phyloP scores from a whole-genome alignment of 2,113 vertebrate species.

The Muntiacus reevesi region DNA sequence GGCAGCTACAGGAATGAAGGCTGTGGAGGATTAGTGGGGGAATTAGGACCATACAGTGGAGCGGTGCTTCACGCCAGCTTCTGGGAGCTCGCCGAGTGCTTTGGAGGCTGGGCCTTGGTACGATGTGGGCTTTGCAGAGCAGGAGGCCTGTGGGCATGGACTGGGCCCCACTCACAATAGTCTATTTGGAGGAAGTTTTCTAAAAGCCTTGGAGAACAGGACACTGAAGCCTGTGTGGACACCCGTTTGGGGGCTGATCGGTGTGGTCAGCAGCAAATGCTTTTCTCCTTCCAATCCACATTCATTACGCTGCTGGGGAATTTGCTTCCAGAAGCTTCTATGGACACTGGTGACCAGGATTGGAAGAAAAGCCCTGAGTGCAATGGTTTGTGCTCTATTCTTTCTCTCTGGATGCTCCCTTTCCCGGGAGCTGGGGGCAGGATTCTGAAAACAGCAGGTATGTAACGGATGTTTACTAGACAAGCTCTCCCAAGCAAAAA shows the following conservation, averaged over 20 bases:
- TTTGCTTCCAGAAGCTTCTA: neutral
- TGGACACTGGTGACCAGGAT: neutral
- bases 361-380: neutral
- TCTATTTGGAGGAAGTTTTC: neutral
- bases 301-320: neutral
- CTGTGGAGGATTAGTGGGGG: slow-evolving; percentile 27
- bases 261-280: neutral
- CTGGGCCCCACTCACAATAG: neutral
- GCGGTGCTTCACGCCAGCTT: neutral
- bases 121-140: neutral
- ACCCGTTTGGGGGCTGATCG: neutral
- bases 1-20: neutral
- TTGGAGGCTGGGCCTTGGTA: neutral
- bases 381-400: neutral
- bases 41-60: neutral
- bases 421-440: neutral
- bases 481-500: neutral
- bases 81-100: neutral
- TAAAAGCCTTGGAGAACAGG: neutral
- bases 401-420: neutral
- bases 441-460: neutral
- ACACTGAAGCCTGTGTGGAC: neutral
- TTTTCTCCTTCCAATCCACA: neutral
- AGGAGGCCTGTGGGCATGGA: neutral
- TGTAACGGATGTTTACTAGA: neutral